Evolutionary conservation across 2,113 vertebrate species (phyloP).

Genomic region (Deroptyus accipitrinus): DNA sequence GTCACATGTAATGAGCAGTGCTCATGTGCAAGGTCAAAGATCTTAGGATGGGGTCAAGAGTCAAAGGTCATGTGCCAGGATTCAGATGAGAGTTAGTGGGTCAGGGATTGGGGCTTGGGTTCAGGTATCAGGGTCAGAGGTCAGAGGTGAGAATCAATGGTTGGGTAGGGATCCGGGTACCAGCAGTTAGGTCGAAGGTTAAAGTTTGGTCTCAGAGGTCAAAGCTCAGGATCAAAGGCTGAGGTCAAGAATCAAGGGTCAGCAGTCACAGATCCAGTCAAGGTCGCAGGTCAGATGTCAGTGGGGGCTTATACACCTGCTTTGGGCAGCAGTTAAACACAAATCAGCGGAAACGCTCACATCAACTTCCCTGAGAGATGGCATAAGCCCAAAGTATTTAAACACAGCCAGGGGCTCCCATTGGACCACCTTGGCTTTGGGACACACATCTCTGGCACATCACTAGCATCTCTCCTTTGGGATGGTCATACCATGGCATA

Average conservation of each 20-base stretch:
- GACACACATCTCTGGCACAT: background rate
- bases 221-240: background rate
- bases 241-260: background rate
- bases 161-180: background rate
- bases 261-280: background rate
- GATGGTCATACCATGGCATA: background rate
- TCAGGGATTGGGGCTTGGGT: background rate
- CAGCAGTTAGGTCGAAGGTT: background rate
- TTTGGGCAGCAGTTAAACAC: background rate
- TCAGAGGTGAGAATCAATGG: background rate
- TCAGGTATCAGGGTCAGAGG: background rate
- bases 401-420: background rate
- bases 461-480: background rate
- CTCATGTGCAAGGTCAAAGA: background rate
- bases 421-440: background rate
- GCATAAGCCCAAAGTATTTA: background rate
- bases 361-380: background rate
- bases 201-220: background rate
- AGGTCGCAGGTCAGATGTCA: background rate
- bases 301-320: background rate
- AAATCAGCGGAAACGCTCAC: background rate
- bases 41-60: background rate
- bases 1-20: background rate
- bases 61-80: background rate
- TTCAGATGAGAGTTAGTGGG: background rate